These are phyloP conservation scores for Platycercus adscitus DNA, from an alignment of 2,113 vertebrate genomes.

Conservation along the genomic window DNA sequence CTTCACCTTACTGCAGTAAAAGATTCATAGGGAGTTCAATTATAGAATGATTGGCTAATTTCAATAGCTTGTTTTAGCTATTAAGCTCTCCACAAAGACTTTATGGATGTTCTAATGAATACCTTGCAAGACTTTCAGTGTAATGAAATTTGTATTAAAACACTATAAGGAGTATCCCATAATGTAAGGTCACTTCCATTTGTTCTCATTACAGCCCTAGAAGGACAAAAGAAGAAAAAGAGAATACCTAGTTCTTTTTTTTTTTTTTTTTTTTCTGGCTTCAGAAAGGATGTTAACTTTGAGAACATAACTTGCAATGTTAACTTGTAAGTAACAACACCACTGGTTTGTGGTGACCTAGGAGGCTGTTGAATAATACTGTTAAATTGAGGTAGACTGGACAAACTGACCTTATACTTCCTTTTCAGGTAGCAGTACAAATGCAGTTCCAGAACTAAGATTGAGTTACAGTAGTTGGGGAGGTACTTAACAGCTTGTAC, in stretches of 20 bases:
- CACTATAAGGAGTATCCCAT: conserved; percentile 37
- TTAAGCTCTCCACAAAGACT: conserved; percentile 61
- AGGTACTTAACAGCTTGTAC: neutral
- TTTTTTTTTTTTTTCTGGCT: neutral
- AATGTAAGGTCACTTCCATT: conserved; percentile 68
- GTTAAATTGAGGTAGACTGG: neutral
- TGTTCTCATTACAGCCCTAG: conserved; percentile 62
- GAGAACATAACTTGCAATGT: neutral
- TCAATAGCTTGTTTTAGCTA: conserved; percentile 69
- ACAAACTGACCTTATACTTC: neutral
- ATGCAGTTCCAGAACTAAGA: neutral
- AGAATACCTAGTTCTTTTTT: neutral
- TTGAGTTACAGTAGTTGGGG: neutral
- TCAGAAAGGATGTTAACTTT: neutral
- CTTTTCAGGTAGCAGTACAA: neutral
- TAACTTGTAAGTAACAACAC: neutral
- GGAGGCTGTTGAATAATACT: neutral
- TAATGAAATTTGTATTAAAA: conserved; percentile 77
- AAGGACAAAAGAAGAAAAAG: conserved; percentile 36
- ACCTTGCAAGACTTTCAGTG: conserved; percentile 55
- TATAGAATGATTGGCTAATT: conserved; percentile 66
- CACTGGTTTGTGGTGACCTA: neutral
- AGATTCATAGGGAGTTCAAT: conserved; percentile 65
- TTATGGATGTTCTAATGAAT: conserved; percentile 70
- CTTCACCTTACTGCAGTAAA: conserved; percentile 51